Evolutionary conservation across 1,140 invertebrate species (phyloP), one percentile per base, ranked within the genome.

Genomic region (Druon quercuslanigerum): DNA sequence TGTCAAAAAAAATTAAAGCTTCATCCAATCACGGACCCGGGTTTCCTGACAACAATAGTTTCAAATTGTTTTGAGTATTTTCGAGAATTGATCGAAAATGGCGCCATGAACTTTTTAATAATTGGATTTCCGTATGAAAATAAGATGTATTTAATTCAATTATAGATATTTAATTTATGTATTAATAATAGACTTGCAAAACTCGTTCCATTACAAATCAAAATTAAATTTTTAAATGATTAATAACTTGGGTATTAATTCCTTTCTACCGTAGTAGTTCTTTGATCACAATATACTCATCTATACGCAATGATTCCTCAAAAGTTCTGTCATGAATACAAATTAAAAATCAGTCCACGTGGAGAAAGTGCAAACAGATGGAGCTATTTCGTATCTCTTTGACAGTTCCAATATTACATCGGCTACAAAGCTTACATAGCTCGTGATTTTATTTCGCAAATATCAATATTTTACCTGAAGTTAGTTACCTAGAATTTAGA

Each of bases 321-420:
- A 25, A n/a, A 40, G 9, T 12, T 14, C 9, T 66, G 60, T n/a
- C 40, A 33, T 66, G 60, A 66, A 66, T 66, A 66, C 25, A n/a
- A 46, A 66, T 66, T 33, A 66, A 40, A 56, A 66, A 66, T 40
- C 40, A 40, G 40, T 2, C 60, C 60, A 66, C 60, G 33, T 66
- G 60, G 60, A 66, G 60, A 66, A 66, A 66, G 60, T 66, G 25
- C 20, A 7, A 66, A n/a, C 13, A 66, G 52, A 54, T 54, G 52
- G 52, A 54, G 52, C 52, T 54, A 17, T 19, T 17, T 54, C 8
- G n/a, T 54, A 5, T n/a, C 12, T 46, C 14, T n/a, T 40, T 66
- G 60, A 66, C 60, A 66, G 60, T 66, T 66, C 14, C 20, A 46
- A 66, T 16, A 66, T 66, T 14, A 66, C 14, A 46, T 13, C 1